Evolutionary conservation across 2,888 invertebrate species (phyloP).

Genomic region (Rugalucina vietnamica): DNA sequence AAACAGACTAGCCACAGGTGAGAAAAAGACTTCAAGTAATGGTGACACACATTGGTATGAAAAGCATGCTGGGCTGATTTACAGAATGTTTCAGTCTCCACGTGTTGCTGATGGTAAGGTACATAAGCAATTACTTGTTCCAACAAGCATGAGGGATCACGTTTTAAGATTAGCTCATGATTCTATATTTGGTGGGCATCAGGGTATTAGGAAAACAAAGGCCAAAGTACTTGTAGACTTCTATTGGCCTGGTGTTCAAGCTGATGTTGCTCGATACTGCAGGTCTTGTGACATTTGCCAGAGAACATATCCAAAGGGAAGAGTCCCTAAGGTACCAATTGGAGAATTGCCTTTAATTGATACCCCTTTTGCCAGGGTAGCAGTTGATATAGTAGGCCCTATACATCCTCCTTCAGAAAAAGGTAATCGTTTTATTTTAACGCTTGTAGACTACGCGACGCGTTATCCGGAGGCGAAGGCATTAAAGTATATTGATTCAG

Average conservation of each 20-base stretch:
- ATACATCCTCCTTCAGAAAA: constrained; percentile 38
- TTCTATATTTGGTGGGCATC: not conserved
- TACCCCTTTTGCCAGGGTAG: constrained; percentile 55
- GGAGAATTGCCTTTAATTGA: constrained; percentile 54
- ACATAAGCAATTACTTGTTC: not conserved
- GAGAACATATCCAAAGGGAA: not conserved
- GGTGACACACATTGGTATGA: not conserved
- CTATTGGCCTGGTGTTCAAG: not conserved
- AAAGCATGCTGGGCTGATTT: not conserved
- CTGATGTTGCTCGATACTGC: not conserved
- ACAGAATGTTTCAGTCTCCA: no score
- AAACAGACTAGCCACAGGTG: not conserved
- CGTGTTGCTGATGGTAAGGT: not conserved
- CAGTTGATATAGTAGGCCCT: constrained; percentile 58
- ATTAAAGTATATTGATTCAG: constrained; percentile 42
- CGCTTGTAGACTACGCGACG: constrained; percentile 60
- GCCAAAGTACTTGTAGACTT: not conserved
- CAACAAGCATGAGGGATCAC: not conserved
- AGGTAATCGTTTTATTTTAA: constrained; percentile 51
- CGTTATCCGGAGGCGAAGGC: constrained; percentile 54
- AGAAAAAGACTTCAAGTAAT: not conserved
- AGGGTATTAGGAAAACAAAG: not conserved
- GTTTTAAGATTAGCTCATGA: not conserved
- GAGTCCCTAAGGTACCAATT: not conserved
- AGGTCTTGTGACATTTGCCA: not conserved